Evolutionary conservation across 2,797 vertebrate genomes (phyloP).

Genomic region (Cephalopachus bancanus): DNA sequence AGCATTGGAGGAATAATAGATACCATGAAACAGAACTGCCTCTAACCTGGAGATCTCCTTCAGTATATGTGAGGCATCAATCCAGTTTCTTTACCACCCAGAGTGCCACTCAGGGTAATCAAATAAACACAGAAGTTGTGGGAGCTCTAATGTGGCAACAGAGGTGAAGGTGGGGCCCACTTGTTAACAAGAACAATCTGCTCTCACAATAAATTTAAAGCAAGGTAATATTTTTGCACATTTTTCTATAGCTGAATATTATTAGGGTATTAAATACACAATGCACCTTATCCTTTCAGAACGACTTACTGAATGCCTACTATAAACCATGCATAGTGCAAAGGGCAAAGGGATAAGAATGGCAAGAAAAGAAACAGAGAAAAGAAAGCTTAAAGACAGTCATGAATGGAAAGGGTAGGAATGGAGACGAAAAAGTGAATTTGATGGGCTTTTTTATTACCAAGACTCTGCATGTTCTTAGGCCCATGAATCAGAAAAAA

Average conservation of each 20-base stretch:
- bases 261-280: conserved; percentile 42
- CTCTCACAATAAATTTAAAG: conserved; percentile 33
- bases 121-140: not conserved
- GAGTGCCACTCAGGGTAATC: not conserved
- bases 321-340: conserved; percentile 12
- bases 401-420: not conserved
- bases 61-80: not conserved
- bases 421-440: not conserved
- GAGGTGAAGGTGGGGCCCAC: not conserved
- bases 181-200: not conserved
- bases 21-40: not conserved
- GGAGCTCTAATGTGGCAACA: not conserved
- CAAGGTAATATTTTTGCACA: conserved; percentile 33
- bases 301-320: conserved; percentile 53
- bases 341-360: conserved; percentile 7
- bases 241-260: conserved; percentile 41
- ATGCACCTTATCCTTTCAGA: conserved; percentile 41
- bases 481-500: conserved; percentile 24
- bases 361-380: not conserved
- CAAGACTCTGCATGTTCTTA: not conserved
- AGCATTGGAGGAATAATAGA: conserved; percentile 37
- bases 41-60: not conserved
- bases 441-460: not conserved
- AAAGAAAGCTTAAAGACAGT: not conserved
- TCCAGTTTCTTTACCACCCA: not conserved